Conservation (phyloP, 2,797 vertebrate genomes). For the Gymnothorax reevesii region DNA sequence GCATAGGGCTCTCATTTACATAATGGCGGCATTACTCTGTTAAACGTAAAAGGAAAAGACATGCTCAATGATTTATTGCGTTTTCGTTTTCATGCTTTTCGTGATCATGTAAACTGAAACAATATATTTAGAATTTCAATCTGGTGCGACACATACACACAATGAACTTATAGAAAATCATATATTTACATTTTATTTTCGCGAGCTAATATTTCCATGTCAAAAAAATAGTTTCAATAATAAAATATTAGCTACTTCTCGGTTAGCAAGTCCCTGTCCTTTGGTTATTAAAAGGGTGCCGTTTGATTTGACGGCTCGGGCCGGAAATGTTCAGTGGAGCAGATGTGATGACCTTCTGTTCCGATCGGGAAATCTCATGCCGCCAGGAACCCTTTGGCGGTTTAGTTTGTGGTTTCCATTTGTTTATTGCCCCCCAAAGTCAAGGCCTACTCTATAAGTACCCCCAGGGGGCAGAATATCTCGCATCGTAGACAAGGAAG, state of each 20-base stretch:
- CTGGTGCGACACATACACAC: not conserved
- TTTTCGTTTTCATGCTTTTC: not conserved
- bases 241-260: conserved; percentile 47
- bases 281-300: conserved; percentile 35
- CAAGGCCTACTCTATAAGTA: conserved; percentile 38
- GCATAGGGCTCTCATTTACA: not conserved
- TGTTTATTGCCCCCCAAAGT: conserved; percentile 54
- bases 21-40: not conserved
- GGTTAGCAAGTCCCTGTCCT: conserved; percentile 26
- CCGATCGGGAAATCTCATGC: conserved; percentile 35
- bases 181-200: not conserved
- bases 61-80: not conserved
- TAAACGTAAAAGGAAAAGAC: not conserved
- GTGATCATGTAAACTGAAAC: not conserved
- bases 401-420: conserved; percentile 47
- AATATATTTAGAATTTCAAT: not conserved
- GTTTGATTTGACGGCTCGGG: not conserved
- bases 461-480: conserved; percentile 12
- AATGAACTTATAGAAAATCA: not conserved
- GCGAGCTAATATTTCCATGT: not conserved
- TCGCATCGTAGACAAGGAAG: not conserved
- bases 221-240: conserved; percentile 42
- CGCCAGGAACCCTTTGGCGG: conserved; percentile 33
- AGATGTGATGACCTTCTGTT: conserved; percentile 38
- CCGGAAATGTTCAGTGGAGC: not conserved